These are phyloP conservation scores for Cirrhinus mrigala DNA, from an alignment of 2,797 vertebrate species.

Conservation along the genomic window DNA sequence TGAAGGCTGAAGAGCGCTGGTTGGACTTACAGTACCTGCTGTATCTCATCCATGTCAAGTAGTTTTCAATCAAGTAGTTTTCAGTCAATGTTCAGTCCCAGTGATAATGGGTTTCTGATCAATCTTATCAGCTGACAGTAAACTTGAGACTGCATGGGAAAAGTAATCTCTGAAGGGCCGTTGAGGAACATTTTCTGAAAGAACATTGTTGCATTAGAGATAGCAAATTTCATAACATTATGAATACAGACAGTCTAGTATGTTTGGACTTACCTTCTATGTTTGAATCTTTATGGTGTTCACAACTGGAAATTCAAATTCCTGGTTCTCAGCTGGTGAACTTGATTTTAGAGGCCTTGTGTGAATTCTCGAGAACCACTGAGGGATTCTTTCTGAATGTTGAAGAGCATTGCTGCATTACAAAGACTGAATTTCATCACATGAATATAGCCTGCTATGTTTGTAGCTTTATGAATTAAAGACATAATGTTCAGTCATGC, in stretches of 20 bases:
- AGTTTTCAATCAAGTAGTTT: no score
- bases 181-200: background rate
- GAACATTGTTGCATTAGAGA: background rate
- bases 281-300: background rate
- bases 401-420: background rate
- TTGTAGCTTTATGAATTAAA: background rate
- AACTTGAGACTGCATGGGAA: background rate
- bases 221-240: background rate
- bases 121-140: background rate
- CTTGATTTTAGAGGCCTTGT: background rate
- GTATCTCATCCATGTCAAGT: background rate
- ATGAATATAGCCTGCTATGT: background rate
- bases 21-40: background rate
- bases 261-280: background rate
- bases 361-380: background rate
- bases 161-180: background rate
- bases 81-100: background rate
- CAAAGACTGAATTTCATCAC: background rate
- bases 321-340: background rate
- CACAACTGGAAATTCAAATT: background rate
- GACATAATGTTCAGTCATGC: background rate
- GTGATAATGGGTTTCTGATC: background rate
- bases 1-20: background rate
- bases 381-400: background rate
- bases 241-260: background rate